phyloP scores from a whole-genome alignment of 1,140 invertebrate genomes.

The Drosophila prosaltans region DNA sequence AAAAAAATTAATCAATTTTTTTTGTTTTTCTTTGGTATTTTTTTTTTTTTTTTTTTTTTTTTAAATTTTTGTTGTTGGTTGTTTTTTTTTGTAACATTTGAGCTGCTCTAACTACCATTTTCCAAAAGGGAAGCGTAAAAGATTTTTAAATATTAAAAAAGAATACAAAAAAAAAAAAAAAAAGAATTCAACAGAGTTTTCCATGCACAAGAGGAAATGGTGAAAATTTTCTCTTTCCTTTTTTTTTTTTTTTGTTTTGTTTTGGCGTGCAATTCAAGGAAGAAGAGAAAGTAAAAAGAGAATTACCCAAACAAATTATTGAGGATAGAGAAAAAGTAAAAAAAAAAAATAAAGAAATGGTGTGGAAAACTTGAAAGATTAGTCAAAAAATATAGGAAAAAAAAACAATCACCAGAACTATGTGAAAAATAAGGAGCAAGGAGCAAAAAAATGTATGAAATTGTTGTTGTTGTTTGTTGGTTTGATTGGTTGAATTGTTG shows the following conservation, averaged over 20 bases:
- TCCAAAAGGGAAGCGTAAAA: conserved; percentile 4
- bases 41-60: conserved; percentile 37
- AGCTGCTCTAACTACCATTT: conserved; percentile 26
- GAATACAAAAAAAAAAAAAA: not conserved
- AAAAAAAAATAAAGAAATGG: not conserved
- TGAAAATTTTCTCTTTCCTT: conserved; percentile 24
- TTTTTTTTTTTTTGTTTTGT: conserved; percentile 2
- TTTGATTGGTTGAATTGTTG: conserved; percentile 39
- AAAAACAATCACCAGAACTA: conserved; percentile 70
- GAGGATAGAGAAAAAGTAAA: conserved; percentile 21
- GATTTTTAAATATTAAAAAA: not conserved
- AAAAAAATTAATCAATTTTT: conserved; percentile 72
- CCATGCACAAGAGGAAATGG: conserved; percentile 15
- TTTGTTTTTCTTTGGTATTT: conserved; percentile 28
- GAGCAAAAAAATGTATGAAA: conserved; percentile 52
- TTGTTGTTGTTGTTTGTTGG: conserved; percentile 57
- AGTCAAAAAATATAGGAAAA: conserved; percentile 63
- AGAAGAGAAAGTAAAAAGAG: conserved; percentile 42
- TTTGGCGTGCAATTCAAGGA: conserved; percentile 18
- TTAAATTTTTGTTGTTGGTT: conserved; percentile 37
- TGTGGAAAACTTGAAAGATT: conserved; percentile 66
- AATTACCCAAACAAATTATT: conserved; percentile 54
- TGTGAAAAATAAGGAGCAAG: conserved; percentile 42
- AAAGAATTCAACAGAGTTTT: not conserved
- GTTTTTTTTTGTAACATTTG: conserved; percentile 23